These are phyloP conservation scores for Plestiodon gilberti DNA, from an alignment of 2,113 vertebrate species.

Conservation along the genomic window DNA sequence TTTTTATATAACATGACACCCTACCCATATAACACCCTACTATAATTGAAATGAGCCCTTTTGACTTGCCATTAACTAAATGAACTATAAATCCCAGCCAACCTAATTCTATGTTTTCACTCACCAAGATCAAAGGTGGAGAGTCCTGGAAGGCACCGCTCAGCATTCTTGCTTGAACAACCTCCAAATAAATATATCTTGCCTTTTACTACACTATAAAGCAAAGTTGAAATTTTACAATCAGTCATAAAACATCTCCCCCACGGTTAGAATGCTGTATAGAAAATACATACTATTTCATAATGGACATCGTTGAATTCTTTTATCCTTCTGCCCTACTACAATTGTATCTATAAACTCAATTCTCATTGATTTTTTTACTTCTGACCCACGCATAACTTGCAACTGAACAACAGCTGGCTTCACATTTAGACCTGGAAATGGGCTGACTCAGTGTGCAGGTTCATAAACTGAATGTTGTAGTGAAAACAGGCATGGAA, in stretches of 20 bases:
- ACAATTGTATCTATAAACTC: neutral
- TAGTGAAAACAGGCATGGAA: neutral
- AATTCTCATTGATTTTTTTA: neutral
- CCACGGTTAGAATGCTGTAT: neutral
- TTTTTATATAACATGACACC: neutral
- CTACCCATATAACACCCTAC: accelerated
- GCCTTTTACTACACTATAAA: conserved; percentile 63
- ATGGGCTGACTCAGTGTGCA: neutral
- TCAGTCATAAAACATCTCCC: neutral
- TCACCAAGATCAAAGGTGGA: conserved; percentile 76
- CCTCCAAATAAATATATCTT: conserved; percentile 78
- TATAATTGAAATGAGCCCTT: neutral
- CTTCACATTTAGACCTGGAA: neutral
- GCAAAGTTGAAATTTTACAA: conserved; percentile 14
- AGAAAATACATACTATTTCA: conserved; percentile 12
- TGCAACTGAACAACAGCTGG: neutral
- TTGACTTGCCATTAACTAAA: conserved; percentile 7
- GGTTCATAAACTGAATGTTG: neutral
- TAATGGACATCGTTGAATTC: neutral
- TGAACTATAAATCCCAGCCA: neutral
- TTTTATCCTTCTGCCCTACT: neutral
- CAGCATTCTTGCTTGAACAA: conserved; percentile 56
- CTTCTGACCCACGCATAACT: neutral
- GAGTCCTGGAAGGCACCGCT: conserved; percentile 72
- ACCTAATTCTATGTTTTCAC: conserved; percentile 31